Percentiles rank a stretch among this genome's conserved stretches.
Conservation (phyloP, 2,113 vertebrate genomes). For the Chamaetylas fuelleborni region DNA sequence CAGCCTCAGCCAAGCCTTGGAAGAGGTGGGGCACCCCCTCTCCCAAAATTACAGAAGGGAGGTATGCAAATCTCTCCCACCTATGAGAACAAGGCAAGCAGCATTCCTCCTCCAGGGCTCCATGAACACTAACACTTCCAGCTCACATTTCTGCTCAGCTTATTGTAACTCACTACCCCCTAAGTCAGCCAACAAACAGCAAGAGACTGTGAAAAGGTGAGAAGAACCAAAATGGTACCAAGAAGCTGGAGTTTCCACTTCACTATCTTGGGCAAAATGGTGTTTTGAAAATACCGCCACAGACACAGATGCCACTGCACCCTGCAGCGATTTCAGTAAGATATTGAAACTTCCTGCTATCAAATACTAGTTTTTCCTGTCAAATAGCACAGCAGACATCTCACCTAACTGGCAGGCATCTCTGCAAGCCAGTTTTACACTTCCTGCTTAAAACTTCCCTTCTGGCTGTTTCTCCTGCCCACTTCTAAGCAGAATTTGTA, state of each 20-base stretch:
- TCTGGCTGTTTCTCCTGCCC: background rate
- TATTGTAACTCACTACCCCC: background rate
- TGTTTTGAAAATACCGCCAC: background rate
- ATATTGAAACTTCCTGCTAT: background rate
- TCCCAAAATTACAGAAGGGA: background rate
- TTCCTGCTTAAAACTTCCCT: background rate
- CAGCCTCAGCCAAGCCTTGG: background rate
- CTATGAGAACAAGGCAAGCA: background rate
- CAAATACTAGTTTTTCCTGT: slow-evolving; percentile 30
- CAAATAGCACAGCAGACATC: background rate
- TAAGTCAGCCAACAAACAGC: background rate
- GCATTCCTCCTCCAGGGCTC: slow-evolving; percentile 37
- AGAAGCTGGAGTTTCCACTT: background rate
- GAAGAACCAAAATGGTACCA: background rate
- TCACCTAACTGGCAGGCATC: background rate
- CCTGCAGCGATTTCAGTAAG: background rate
- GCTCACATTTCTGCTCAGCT: background rate
- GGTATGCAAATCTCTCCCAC: slow-evolving; percentile 45
- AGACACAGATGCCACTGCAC: background rate
- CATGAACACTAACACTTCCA: background rate
- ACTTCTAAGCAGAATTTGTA: background rate
- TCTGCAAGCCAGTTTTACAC: background rate
- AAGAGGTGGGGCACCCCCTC: background rate
- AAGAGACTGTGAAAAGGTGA: background rate
- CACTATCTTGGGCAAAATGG: background rate